Evolutionary conservation across 2,113 vertebrate species (phyloP), one percentile per base, ranked within the genome.

Genomic region (Xiphophorus hellerii): DNA sequence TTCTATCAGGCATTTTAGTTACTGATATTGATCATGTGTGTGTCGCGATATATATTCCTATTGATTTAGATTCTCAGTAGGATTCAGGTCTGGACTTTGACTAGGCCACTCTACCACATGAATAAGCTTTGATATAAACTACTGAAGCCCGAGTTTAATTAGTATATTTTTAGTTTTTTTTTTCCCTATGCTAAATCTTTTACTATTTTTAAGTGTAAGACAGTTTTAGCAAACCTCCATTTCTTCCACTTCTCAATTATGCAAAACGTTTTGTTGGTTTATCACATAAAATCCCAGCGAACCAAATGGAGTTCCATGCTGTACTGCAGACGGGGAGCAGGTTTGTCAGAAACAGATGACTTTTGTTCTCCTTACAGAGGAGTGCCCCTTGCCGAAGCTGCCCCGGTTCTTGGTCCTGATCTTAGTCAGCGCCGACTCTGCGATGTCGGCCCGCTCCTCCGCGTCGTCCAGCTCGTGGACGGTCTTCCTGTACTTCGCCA

Each of bases 401-500:
- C 93, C 94, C 42, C 94, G 84, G 83, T 92, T 93, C 78, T 95
- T 95, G 75, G 91, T 95, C 74, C 94, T 88, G 82, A 96, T 94
- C 87, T 95, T 96, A 25, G 94, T 95, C 31, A 96, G 94, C 0
- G 95, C 93, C 0, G 93, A 92, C 83, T 96, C 95, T 0, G 95
- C 95, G 0, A 95, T 94, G 76, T 95, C 95, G 0, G 94, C 95
- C 29, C 95, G 72, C 79, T 96, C 95, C 83, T 96, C 95, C 0
- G 95, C 95, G 1, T 96, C 94, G 20, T 96, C 95, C 84, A 96
- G 89, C 91, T 95, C 95, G 0, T 95, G 92, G 11, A 95, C 93
- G 0, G 94, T 95, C 91, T 96, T 96, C 71, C 95, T 89, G 93
- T 96, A 96, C 83, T 96, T 96, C 0, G 92, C 90, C 85, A 96